Evolutionary conservation across 2,113 vertebrate species (phyloP).

Genomic region (Noctilio leporinus): DNA sequence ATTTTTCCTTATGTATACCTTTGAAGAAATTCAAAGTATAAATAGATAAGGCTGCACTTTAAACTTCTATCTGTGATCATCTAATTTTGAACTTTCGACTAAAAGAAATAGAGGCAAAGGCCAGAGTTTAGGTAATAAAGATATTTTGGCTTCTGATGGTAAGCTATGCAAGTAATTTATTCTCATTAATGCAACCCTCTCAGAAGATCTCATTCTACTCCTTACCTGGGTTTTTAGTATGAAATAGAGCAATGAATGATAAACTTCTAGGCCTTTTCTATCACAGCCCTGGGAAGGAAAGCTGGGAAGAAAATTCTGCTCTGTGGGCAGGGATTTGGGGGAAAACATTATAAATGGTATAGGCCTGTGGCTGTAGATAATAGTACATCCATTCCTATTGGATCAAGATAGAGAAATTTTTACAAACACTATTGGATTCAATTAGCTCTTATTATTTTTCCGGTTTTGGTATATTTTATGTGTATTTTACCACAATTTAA

Average conservation of each 20-base stretch:
- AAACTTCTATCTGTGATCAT: not conserved
- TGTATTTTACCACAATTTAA: not conserved
- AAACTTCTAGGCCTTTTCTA: not conserved
- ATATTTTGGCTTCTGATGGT: not conserved
- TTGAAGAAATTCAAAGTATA: not conserved
- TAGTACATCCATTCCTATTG: not conserved
- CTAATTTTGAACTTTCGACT: not conserved
- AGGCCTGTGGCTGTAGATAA: not conserved
- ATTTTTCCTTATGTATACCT: not conserved
- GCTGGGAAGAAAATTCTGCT: not conserved
- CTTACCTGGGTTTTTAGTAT: not conserved
- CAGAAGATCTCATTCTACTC: not conserved
- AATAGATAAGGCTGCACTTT: not conserved
- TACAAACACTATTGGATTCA: not conserved
- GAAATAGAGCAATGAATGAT: not conserved
- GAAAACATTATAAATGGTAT: not conserved
- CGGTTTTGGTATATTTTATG: not conserved
- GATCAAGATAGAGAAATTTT: not conserved
- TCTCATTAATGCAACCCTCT: not conserved
- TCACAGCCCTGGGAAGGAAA: not conserved
- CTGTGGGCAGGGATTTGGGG: no score
- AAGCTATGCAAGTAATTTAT: not conserved
- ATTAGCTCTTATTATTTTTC: not conserved
- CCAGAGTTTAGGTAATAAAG: not conserved
- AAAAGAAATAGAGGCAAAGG: not conserved